phyloP scores from a whole-genome alignment of 2,113 vertebrate genomes.

The Sinocyclocheilus rhinocerous region DNA sequence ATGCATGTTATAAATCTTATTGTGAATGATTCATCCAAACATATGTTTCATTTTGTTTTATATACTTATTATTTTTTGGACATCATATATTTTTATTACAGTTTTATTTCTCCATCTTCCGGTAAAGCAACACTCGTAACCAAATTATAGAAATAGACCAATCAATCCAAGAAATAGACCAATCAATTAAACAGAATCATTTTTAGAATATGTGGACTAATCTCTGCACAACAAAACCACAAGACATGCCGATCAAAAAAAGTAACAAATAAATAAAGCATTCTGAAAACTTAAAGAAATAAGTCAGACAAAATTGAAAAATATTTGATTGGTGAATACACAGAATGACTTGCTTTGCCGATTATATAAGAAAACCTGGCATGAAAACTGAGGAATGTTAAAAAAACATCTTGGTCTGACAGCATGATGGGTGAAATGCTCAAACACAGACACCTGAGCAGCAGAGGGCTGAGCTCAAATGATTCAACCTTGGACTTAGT shows the following conservation, averaged over 20 bases:
- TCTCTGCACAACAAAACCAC: neutral
- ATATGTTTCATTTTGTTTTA: too few species aligned
- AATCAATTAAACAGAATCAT: neutral
- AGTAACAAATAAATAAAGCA: neutral
- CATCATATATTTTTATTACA: too few species aligned
- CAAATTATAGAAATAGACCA: too few species aligned
- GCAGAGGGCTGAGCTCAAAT: neutral
- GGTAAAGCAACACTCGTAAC: too few species aligned
- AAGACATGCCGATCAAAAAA: neutral
- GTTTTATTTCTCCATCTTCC: too few species aligned
- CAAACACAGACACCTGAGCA: neutral
- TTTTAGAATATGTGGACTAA: neutral
- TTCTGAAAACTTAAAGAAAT: neutral
- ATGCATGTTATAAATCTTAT: neutral
- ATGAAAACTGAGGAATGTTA: neutral
- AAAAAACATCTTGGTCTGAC: neutral
- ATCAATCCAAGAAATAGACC: too few species aligned
- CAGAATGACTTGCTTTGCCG: neutral
- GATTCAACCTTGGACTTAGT: constrained; percentile 16
- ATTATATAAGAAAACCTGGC: neutral
- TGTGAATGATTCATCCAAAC: neutral
- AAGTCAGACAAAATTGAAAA: neutral
- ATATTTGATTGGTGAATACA: neutral
- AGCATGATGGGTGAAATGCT: constrained; percentile 17
- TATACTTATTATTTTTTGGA: too few species aligned